phyloP scores from a whole-genome alignment of 1,140 invertebrate species.

The Frieseomelitta varia region DNA sequence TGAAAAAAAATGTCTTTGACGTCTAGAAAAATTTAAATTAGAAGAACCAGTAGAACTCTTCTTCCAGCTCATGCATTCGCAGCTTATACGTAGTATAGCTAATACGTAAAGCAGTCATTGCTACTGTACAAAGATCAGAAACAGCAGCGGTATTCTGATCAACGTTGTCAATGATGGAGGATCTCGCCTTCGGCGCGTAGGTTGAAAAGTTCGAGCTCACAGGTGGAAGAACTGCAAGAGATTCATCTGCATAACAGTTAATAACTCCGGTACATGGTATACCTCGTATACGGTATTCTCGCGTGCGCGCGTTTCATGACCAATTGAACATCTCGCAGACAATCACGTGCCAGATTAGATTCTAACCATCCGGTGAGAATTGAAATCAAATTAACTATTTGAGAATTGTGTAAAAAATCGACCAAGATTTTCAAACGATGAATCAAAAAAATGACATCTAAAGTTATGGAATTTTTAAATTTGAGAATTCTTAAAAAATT shows the following conservation, averaged over 20 bases:
- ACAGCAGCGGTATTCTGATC: slow-evolving; percentile 13
- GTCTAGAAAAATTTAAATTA: neutral
- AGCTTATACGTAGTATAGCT: too few species aligned
- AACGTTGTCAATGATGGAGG: slow-evolving; percentile 22
- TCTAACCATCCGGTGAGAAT: neutral
- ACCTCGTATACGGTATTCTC: neutral
- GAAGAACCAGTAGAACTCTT: neutral
- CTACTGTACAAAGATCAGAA: slow-evolving; percentile 17
- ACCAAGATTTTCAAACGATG: too few species aligned
- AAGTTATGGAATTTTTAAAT: too few species aligned
- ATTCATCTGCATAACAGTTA: slow-evolving; percentile 49
- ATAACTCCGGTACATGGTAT: slow-evolving; percentile 34
- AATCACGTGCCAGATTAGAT: slow-evolving; percentile 11
- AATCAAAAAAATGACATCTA: too few species aligned
- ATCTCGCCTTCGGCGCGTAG: slow-evolving; percentile 20
- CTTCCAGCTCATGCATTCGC: neutral
- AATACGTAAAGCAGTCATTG: neutral
- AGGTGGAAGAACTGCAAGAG: neutral
- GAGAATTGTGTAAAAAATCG: neutral
- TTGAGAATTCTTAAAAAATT: too few species aligned
- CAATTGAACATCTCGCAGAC: slow-evolving; percentile 3
- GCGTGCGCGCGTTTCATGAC: neutral
- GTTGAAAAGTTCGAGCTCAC: slow-evolving; percentile 14
- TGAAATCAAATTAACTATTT: neutral
- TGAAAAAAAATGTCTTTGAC: neutral